A percentile compares a stretch with the other conserved stretches of the same genome.
Conservation (phyloP, 2,113 vertebrate species). For the Stigmatopora nigra region DNA sequence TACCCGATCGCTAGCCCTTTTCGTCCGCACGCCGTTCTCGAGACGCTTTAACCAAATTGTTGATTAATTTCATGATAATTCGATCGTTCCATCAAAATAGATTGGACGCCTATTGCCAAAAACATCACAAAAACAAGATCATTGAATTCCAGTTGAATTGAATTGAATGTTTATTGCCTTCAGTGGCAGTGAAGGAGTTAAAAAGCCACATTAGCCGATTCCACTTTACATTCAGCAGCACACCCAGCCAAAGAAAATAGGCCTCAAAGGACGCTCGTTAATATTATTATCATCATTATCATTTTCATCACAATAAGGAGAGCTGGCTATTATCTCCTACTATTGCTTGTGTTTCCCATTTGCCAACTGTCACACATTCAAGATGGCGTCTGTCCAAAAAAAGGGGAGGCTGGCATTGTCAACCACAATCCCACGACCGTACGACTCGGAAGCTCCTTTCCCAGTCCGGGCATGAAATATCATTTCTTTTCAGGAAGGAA, state of each 20-base stretch:
- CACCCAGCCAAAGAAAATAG: slow-evolving; percentile 27
- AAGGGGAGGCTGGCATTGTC: slow-evolving; percentile 36
- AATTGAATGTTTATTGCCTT: too few relatives aligned
- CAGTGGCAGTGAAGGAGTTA: neutral
- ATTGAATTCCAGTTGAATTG: too few relatives aligned
- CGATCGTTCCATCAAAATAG: too few relatives aligned
- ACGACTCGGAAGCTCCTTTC: slow-evolving; percentile 44
- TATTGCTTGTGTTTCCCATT: slow-evolving; percentile 35
- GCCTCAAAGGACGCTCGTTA: slow-evolving; percentile 50
- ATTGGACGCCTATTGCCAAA: too few relatives aligned
- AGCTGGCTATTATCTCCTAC: slow-evolving; percentile 49
- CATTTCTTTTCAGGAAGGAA: slow-evolving; percentile 34
- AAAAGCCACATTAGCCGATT: slow-evolving; percentile 37
- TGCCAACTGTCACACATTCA: slow-evolving; percentile 47
- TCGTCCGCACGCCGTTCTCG: slow-evolving; percentile 39
- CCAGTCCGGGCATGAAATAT: slow-evolving; percentile 23
- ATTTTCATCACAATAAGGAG: slow-evolving; percentile 56
- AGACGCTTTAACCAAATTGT: slow-evolving; percentile 22
- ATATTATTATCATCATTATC: slow-evolving; percentile 60
- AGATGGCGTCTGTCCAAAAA: slow-evolving; percentile 47
- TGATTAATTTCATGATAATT: too few relatives aligned
- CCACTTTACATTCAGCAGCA: slow-evolving; percentile 36
- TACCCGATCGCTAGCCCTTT: slow-evolving; percentile 60
- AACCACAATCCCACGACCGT: slow-evolving; percentile 39
- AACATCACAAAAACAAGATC: too few relatives aligned